Conservation (phyloP, 2,113 vertebrate genomes). For the Coracopsis vasa region DNA sequence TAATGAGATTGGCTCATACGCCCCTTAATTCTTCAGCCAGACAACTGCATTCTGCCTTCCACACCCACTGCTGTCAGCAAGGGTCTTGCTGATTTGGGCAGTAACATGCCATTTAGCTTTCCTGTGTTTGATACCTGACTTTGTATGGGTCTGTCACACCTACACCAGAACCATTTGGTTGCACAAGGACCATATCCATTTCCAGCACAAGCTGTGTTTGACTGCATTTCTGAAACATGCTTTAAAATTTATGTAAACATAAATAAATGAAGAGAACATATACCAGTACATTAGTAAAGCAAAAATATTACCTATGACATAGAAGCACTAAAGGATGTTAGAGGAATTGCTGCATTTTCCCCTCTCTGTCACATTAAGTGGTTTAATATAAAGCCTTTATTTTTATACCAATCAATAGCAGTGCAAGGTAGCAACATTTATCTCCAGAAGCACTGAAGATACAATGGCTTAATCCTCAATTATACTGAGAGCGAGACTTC, state of each 20-base stretch:
- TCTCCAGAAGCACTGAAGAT: conserved; percentile 41
- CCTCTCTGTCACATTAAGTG: conserved; percentile 48
- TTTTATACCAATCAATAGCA: conserved; percentile 64
- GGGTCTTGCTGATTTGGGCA: not conserved
- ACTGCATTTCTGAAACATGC: not conserved
- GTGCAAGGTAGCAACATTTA: conserved; percentile 31
- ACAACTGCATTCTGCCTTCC: not conserved
- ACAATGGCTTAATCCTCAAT: conserved; percentile 30
- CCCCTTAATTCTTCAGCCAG: not conserved
- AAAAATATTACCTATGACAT: conserved; percentile 32
- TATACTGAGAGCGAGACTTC: conserved; percentile 5
- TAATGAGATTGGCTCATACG: not conserved
- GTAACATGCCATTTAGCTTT: not conserved
- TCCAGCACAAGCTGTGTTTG: not conserved
- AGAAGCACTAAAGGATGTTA: conserved; percentile 34
- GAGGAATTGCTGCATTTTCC: conserved; percentile 17
- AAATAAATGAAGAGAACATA: conserved; percentile 43
- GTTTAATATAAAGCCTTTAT: conserved; percentile 64
- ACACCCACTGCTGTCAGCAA: not conserved
- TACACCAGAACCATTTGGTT: not conserved
- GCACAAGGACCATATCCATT: not conserved
- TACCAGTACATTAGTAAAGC: conserved; percentile 24
- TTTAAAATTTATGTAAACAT: conserved; percentile 21
- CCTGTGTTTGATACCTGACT: not conserved
- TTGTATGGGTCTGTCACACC: not conserved